Percentiles rank a stretch among this genome's conserved stretches.
These are phyloP conservation scores for Carterocephalus palaemon DNA, from an alignment of 2,888 invertebrate species.

Conservation along the genomic window DNA sequence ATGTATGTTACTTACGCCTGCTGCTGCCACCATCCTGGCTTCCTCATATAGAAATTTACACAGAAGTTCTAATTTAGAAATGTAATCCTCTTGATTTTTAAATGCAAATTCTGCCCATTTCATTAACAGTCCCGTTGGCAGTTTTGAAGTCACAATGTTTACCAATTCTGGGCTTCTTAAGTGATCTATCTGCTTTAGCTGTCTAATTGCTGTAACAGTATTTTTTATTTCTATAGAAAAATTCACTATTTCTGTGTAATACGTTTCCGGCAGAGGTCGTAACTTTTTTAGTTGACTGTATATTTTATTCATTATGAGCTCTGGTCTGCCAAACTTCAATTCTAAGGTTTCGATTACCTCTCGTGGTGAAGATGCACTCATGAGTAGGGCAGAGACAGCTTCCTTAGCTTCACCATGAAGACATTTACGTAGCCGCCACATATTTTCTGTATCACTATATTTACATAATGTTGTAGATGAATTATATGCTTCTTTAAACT, in stretches of 20 bases:
- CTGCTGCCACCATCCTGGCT: constrained; percentile 17
- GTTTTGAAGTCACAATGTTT: not conserved
- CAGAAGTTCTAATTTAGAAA: not conserved
- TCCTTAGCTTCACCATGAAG: too few species aligned
- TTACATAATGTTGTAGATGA: too few species aligned
- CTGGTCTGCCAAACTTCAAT: too few species aligned
- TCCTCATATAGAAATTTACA: constrained; percentile 3
- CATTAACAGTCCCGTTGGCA: not conserved
- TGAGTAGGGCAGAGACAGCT: too few species aligned
- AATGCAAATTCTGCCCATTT: not conserved
- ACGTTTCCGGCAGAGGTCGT: not conserved
- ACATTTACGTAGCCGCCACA: too few species aligned
- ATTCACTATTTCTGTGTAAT: constrained; percentile 1
- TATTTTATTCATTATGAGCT: not conserved
- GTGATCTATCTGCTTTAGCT: not conserved
- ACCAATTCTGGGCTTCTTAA: constrained; percentile 1
- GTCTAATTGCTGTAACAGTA: not conserved
- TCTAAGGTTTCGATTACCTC: too few species aligned
- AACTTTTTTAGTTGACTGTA: not conserved
- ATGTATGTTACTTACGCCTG: constrained; percentile 20
- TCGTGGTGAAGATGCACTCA: too few species aligned
- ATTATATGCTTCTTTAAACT: too few species aligned
- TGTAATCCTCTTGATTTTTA: not conserved
- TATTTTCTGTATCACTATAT: too few species aligned
- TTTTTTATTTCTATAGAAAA: constrained; percentile 3